Evolutionary conservation across 2,888 invertebrate genomes (phyloP).

Genomic region (Watsonalla binaria): DNA sequence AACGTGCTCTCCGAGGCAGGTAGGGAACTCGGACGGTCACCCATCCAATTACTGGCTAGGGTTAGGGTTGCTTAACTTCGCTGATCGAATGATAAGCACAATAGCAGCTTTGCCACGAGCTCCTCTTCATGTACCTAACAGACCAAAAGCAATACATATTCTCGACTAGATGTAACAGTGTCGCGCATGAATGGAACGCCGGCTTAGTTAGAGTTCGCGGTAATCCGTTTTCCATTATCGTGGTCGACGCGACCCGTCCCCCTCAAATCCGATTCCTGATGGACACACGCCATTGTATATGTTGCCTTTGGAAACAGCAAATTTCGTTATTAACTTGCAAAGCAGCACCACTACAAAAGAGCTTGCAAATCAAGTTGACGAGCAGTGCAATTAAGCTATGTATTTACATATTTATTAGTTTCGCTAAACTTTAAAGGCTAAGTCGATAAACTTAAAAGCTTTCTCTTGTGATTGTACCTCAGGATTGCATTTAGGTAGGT

Average conservation of each 20-base stretch:
- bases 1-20: too few relatives aligned
- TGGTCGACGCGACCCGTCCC: constrained; percentile 27
- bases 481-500: too few relatives aligned
- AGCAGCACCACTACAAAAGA: constrained; percentile 16
- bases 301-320: constrained; percentile 34
- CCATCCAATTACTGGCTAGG: too few relatives aligned
- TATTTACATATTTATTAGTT: too few relatives aligned
- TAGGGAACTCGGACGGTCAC: too few relatives aligned
- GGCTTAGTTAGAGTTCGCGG: constrained; percentile 35
- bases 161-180: constrained; percentile 13
- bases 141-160: constrained; percentile 19
- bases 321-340: constrained; percentile 49
- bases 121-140: constrained; percentile 3
- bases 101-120: too few relatives aligned
- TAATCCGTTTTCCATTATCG: constrained; percentile 62
- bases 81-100: too few relatives aligned
- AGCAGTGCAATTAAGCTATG: background rate
- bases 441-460: too few relatives aligned
- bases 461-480: too few relatives aligned
- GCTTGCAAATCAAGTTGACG: constrained; percentile 10
- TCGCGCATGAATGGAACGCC: constrained; percentile 24
- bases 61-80: too few relatives aligned
- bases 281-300: constrained; percentile 32
- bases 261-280: constrained; percentile 41
- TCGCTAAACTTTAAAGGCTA: too few relatives aligned